A percentile compares a stretch with the other conserved stretches of the same genome.
These are phyloP conservation scores for Sciurus niger DNA, from an alignment of 2,113 vertebrate species.

Conservation along the genomic window DNA sequence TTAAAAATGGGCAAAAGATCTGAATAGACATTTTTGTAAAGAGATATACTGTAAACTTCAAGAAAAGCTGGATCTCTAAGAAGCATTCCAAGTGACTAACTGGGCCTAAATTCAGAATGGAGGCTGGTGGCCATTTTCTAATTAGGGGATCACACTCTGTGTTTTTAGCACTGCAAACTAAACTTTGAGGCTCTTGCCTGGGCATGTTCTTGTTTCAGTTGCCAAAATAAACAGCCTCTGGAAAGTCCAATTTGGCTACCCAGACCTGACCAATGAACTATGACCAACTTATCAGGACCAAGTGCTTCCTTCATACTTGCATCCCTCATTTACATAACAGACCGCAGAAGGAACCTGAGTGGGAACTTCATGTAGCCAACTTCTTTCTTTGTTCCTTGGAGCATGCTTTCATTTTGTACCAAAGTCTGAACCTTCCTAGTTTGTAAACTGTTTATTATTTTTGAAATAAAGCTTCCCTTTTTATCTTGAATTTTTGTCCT, in stretches of 20 bases:
- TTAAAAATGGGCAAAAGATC: constrained; percentile 31
- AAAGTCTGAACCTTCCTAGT: background rate
- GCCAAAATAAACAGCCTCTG: constrained; percentile 22
- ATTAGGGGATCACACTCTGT: background rate
- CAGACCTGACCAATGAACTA: background rate
- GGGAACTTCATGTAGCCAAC: background rate
- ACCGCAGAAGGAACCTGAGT: background rate
- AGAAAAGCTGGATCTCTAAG: background rate
- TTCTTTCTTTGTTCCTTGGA: background rate
- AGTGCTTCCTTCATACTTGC: background rate
- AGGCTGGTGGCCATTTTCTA: background rate
- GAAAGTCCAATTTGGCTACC: background rate
- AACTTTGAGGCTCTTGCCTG: constrained; percentile 33
- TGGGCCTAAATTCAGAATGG: background rate
- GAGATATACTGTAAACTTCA: background rate
- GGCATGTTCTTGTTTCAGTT: constrained; percentile 42
- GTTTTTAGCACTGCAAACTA: background rate
- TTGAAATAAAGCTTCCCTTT: background rate
- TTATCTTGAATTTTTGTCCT: background rate
- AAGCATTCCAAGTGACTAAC: background rate
- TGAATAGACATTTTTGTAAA: constrained; percentile 10
- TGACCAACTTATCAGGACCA: background rate
- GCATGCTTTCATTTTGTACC: background rate
- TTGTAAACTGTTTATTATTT: background rate
- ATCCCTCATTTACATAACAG: background rate